Base-by-base conservation (phyloP, 2,113 vertebrate species). In the Lepisosteus osseus region DNA sequence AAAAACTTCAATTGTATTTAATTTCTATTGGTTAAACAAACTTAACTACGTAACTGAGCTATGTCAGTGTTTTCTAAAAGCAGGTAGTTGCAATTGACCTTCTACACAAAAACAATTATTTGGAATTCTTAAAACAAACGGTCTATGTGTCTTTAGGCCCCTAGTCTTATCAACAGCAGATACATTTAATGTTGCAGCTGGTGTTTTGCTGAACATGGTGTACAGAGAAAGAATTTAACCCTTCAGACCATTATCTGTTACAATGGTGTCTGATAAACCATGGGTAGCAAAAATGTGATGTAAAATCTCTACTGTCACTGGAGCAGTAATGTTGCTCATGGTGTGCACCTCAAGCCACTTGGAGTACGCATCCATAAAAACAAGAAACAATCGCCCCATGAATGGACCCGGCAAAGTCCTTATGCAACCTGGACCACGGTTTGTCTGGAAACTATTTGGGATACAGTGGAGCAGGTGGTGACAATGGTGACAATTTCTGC, bases 261-360 rank as follows among this genome's bases (percentile, higher is more conserved):
- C 65, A 7, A 69, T 1, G 0, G 61, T 9, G 57, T 75, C 67
- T 4, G 73, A 70, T 7, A 78, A 9, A 1, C 77, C 74, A 40
- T 73, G 57, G 3, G 65, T 7, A 15, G 59, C 61, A 69, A 77
- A 77, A n/a, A 74, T 54, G 5, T 65, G 65, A 4, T 65, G 17
- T 0, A 76, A 59, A 9, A 42, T 61, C 3, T 76, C 64, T 6
- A 65, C 71, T 2, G 68, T 78, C 2, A 13, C 11, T 63, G 63
- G 55, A 3, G 74, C 64, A 67, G 69, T 71, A 3, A 72, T 55
- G 14, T 65, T 72, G 61, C 44, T 65, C 65, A 78, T 67, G 42
- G 69, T 54, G 7, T 72, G 67, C 3, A 44, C 55, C n/a, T 78
- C 67, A 41, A 67, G 51, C 61, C 67, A 72, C 8, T 75, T 78